Conservation (phyloP, 2,113 vertebrate species). For the Ammodytes dubius region DNA sequence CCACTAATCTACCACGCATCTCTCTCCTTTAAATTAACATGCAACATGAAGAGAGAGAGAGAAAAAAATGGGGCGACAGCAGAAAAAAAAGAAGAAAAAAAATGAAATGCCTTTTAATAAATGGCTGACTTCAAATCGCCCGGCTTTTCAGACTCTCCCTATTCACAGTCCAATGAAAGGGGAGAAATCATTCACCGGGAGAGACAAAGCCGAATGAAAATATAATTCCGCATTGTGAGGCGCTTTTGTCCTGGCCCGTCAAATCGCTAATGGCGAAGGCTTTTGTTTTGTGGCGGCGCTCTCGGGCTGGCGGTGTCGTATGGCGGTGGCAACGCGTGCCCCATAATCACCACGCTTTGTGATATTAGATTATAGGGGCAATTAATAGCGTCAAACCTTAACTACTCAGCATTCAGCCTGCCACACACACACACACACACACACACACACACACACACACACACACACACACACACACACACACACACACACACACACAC, state of each 20-base stretch:
- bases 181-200: slow-evolving; percentile 86
- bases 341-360: slow-evolving; percentile 89
- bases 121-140: slow-evolving; percentile 86
- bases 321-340: slow-evolving; percentile 82
- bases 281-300: slow-evolving; percentile 86
- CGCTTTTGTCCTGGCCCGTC: slow-evolving; percentile 87
- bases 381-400: slow-evolving; percentile 90
- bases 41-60: slow-evolving; percentile 51
- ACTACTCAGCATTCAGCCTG: slow-evolving; percentile 85
- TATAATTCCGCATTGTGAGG: slow-evolving; percentile 89
- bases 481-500: slow-evolving; percentile 17
- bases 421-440: slow-evolving; percentile 61
- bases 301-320: slow-evolving; percentile 84
- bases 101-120: slow-evolving; percentile 87
- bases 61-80: slow-evolving; percentile 66
- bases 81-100: slow-evolving; percentile 55
- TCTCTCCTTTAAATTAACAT: slow-evolving; percentile 85
- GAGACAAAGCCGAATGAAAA: slow-evolving; percentile 90
- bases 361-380: slow-evolving; percentile 92
- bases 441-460: slow-evolving; percentile 14
- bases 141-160: slow-evolving; percentile 84
- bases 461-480: not conserved
- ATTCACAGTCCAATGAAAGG: slow-evolving; percentile 87
- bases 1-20: slow-evolving; percentile 78
- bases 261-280: slow-evolving; percentile 87